Conservation (phyloP, 2,888 invertebrate species). For the Sussaba pulchella region DNA sequence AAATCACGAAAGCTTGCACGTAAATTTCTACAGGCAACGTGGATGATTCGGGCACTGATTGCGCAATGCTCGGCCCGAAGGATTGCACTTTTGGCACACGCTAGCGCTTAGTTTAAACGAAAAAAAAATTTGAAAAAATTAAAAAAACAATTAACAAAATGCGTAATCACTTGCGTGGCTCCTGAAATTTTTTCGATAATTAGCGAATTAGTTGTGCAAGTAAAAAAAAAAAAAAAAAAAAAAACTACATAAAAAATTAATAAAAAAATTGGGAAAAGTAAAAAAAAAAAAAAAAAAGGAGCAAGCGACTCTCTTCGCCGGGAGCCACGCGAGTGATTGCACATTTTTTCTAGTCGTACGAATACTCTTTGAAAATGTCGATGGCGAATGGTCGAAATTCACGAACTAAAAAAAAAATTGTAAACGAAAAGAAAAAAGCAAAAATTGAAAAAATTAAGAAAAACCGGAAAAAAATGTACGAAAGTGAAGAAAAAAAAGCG, state of each 20-base stretch:
- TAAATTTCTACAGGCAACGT: constrained; percentile 71
- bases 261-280: constrained; percentile 13
- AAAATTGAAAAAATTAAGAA: constrained; percentile 10
- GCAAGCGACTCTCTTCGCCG: constrained; percentile 37
- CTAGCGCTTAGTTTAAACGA: constrained; percentile 66
- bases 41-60: constrained; percentile 71
- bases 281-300: constrained; percentile 16
- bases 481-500: constrained; percentile 59
- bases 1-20: constrained; percentile 19
- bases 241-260: constrained; percentile 13
- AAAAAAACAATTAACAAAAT: constrained; percentile 63
- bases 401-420: constrained; percentile 36
- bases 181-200: constrained; percentile 50
- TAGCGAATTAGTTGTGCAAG: constrained; percentile 36
- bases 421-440: constrained; percentile 23
- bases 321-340: constrained; percentile 59
- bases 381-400: constrained; percentile 64
- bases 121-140: too few relatives aligned
- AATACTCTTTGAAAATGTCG: constrained; percentile 66
- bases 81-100: constrained; percentile 51
- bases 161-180: constrained; percentile 58
- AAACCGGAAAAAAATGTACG: constrained; percentile 43
- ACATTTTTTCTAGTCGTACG: constrained; percentile 71
- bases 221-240: constrained; percentile 9
- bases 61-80: constrained; percentile 71